Evolutionary conservation across 2,113 vertebrate genomes (phyloP).

Genomic region (Myotis yumanensis): DNA sequence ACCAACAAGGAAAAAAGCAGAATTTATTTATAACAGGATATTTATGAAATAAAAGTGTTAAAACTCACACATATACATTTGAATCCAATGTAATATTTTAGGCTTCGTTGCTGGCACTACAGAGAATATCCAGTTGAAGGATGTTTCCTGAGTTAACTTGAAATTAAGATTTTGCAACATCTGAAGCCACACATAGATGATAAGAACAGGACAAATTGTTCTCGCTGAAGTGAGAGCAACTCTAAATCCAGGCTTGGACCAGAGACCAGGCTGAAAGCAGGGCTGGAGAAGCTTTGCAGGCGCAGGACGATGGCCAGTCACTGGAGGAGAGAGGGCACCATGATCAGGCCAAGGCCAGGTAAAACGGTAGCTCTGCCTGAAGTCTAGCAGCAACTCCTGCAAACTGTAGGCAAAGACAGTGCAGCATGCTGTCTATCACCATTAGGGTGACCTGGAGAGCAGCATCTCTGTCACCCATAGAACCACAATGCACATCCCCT

Average conservation of each 20-base stretch:
- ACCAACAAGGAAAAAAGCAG: not conserved
- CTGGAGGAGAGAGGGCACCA: slow-evolving; percentile 51
- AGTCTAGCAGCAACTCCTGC: slow-evolving; percentile 65
- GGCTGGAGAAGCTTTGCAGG: not conserved
- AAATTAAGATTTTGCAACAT: slow-evolving; percentile 31
- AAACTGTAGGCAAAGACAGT: slow-evolving; percentile 71
- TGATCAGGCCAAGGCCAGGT: slow-evolving; percentile 65
- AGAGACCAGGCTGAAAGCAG: slow-evolving; percentile 49
- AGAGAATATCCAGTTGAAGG: slow-evolving; percentile 21
- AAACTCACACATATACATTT: slow-evolving; percentile 54
- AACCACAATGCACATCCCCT: slow-evolving; percentile 76
- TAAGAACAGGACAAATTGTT: slow-evolving; percentile 42
- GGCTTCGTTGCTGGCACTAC: not conserved
- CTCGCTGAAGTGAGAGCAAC: slow-evolving; percentile 41
- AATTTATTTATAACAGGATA: slow-evolving; percentile 13
- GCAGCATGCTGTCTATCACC: slow-evolving; percentile 60
- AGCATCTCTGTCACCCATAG: slow-evolving; percentile 78
- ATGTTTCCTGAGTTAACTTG: not conserved
- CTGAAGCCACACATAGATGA: not conserved
- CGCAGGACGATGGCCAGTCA: slow-evolving; percentile 7
- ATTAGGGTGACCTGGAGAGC: slow-evolving; percentile 79
- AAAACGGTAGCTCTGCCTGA: slow-evolving; percentile 63
- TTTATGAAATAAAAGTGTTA: slow-evolving; percentile 38
- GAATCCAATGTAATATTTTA: slow-evolving; percentile 55
- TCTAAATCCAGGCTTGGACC: slow-evolving; percentile 18